These are phyloP conservation scores for Smittia sp. DNA, from an alignment of 2,888 invertebrate species.

Conservation along the genomic window DNA sequence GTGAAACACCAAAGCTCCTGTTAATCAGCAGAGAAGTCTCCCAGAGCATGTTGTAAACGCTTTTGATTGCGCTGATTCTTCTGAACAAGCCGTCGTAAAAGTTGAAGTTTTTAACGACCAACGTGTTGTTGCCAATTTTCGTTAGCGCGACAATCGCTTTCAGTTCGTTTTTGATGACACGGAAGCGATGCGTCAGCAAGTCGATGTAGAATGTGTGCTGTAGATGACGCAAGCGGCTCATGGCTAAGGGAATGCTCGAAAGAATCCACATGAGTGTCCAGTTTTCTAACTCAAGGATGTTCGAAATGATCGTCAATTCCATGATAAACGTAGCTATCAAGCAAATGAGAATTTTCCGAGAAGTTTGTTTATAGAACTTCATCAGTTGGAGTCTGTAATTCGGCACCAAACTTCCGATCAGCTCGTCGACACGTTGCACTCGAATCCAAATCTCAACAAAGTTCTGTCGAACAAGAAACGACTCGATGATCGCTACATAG, in stretches of 20 bases:
- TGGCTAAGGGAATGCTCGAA: constrained; percentile 32
- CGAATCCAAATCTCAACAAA: constrained; percentile 42
- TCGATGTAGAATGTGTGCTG: constrained; percentile 42
- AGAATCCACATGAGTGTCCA: constrained; percentile 41
- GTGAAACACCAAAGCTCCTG: constrained; percentile 43
- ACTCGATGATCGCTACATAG: constrained; percentile 42
- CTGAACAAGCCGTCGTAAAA: constrained; percentile 39
- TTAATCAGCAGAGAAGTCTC: constrained; percentile 43
- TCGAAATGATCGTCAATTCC: constrained; percentile 34
- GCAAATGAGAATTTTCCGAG: constrained; percentile 38
- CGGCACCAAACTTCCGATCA: constrained; percentile 25
- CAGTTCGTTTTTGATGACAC: constrained; percentile 41
- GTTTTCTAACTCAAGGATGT: constrained; percentile 8
- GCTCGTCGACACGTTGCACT: constrained; percentile 26
- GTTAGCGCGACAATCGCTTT: constrained; percentile 40
- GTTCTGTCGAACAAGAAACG: constrained; percentile 34
- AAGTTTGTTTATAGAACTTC: constrained; percentile 39
- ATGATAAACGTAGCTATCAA: constrained; percentile 23
- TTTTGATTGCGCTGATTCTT: constrained; percentile 42
- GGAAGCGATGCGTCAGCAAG: constrained; percentile 39
- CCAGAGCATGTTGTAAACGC: constrained; percentile 43
- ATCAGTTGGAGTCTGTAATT: constrained; percentile 21
- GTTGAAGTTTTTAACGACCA: constrained; percentile 3
- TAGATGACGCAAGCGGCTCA: constrained; percentile 42
- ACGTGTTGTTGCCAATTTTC: constrained; percentile 16